Percentiles rank a stretch among this genome's conserved stretches.
These are phyloP conservation scores for Lepus townsendii DNA, from an alignment of 2,797 vertebrate species.

Conservation along the genomic window DNA sequence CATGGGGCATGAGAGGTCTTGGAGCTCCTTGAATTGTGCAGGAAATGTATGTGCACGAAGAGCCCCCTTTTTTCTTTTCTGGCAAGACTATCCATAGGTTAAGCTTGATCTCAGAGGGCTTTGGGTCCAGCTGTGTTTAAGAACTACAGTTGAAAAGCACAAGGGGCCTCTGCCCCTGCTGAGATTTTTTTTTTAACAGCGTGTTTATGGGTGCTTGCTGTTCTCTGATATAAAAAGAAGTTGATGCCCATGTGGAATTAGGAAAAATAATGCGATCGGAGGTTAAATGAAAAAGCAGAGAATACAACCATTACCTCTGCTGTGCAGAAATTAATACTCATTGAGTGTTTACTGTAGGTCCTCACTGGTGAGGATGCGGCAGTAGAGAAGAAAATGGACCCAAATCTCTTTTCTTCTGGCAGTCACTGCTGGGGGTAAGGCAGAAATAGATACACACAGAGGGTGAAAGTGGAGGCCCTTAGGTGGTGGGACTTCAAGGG, in stretches of 20 bases:
- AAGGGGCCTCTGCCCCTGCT: rapidly evolving
- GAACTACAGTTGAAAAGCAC: rapidly evolving
- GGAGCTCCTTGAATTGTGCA: too few species aligned
- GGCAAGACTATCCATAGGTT: not conserved
- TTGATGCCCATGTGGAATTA: not conserved
- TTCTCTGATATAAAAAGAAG: not conserved
- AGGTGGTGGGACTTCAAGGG: not conserved
- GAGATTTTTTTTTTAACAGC: too few species aligned
- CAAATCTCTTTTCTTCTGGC: too few species aligned
- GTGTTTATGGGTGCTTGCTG: not conserved
- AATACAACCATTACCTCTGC: too few species aligned
- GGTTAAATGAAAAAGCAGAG: not conserved
- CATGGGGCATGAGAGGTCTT: too few species aligned
- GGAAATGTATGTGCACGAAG: too few species aligned
- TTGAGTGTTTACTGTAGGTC: rapidly evolving
- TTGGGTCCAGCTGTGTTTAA: not conserved
- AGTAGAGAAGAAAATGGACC: not conserved
- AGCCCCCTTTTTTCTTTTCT: too few species aligned
- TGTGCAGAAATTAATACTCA: not conserved
- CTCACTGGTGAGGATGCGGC: not conserved
- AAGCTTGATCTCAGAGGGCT: not conserved
- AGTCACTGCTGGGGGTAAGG: rapidly evolving
- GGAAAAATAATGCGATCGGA: not conserved
- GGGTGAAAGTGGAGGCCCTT: rapidly evolving
- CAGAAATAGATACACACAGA: rapidly evolving